A percentile compares a stretch with the other conserved stretches of the same genome.
These are phyloP conservation scores for Drosophila dives DNA, from an alignment of 2,888 invertebrate species.

Conservation along the genomic window DNA sequence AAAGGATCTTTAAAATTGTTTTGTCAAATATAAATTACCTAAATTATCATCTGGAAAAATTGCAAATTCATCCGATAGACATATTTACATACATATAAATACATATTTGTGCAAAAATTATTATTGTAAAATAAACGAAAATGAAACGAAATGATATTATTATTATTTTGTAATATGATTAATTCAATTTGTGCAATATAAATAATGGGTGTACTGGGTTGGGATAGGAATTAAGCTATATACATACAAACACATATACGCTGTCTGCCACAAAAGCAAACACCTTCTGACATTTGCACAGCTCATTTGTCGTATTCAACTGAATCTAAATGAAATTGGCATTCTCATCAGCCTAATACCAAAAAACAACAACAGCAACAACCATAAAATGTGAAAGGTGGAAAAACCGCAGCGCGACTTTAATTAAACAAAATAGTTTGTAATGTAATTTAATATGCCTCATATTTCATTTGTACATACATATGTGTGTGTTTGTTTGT, in stretches of 20 bases:
- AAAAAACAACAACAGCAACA: constrained; percentile 23
- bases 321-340: constrained; percentile 33
- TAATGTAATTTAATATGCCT: constrained; percentile 58
- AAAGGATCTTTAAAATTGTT: not conserved
- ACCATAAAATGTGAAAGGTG: constrained; percentile 50
- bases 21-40: not conserved
- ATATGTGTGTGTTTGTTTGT: not conserved
- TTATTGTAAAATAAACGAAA: not conserved
- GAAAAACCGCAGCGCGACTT: constrained; percentile 57
- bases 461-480: constrained; percentile 14
- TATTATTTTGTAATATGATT: constrained; percentile 4
- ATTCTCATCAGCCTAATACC: constrained; percentile 52
- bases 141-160: not conserved
- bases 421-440: constrained; percentile 74
- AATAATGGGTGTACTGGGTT: constrained; percentile 6
- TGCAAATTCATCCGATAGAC: not conserved
- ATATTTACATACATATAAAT: not conserved
- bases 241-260: not conserved
- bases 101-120: not conserved
- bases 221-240: constrained; percentile 2
- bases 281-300: constrained; percentile 62
- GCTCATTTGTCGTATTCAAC: constrained; percentile 31
- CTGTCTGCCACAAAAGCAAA: constrained; percentile 36
- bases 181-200: constrained; percentile 32
- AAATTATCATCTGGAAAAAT: not conserved